Base-by-base conservation (phyloP, 2,797 vertebrate species). In the Phoxinus dragarum region DNA sequence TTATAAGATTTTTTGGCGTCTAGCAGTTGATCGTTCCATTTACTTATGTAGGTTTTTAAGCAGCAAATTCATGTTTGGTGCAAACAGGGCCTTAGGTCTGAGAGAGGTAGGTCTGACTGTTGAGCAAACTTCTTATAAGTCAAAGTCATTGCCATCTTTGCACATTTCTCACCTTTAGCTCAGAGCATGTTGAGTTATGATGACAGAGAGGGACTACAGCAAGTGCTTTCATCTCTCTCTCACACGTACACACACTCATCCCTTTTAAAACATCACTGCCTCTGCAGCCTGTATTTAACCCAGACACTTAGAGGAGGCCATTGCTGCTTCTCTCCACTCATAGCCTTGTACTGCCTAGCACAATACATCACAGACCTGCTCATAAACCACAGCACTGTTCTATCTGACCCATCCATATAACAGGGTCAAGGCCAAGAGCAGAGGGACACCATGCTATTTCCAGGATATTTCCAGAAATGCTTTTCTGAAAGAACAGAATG, bases 221-320 rank as follows among this genome's bases (percentile, higher is more conserved):
- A 85, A 85, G 85, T 69, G 19, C 69, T 34, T 82, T 77, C 49
- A 71, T 79, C 81, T 64, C 77, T 81, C 38, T 72, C 31, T 23
- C 42, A 56, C 84, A 73, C 76, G 59, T 56, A 67, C 40, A 64
- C 59, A 66, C 85, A 36, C 44, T 61, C 59, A 74, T 72, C 23
- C 42, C 80, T 49, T 61, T 77, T 86, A 47, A 56, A 81, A 86
- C 10, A 80, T 74, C n/a, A 84, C 56, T 14, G 52, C 77, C 40
- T 71, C 67, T 40, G 71, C 76, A 23, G 80, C 38, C 81, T 71
- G 85, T 83, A 74, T 84, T 88, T 69, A 86, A 88, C 86, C 16
- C 68, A 74, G 54, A 76, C 84, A 47, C 83, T 82, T 54, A 72
- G 36, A 49, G 21, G 49, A 81, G 66, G 67, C 40, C 69, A 71